Base-by-base conservation (phyloP, 2,888 invertebrate genomes). In the Polydrusus cervinus region DNA sequence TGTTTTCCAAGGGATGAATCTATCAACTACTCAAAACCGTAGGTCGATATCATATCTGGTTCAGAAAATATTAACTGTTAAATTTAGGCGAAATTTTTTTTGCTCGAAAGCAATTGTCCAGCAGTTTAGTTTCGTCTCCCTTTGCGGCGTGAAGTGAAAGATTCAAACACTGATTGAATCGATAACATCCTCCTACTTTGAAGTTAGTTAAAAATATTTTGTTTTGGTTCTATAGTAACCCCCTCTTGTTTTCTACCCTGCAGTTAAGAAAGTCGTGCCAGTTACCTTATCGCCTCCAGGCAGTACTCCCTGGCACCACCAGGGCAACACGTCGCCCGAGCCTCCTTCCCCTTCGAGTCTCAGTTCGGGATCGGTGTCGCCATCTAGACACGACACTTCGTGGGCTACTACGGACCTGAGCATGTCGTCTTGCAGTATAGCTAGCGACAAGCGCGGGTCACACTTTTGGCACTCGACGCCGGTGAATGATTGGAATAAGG, bases 401-500 rank as follows among this genome's bases (percentile, higher is more conserved):
- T 90, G 90, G 89, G 87, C 89, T 11, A 77, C 77, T 34, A 78
- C 90, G 64, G 91, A 91, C 85, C 86, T 90, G 76, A 88, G 87
- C 81, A 87, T 90, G n/a, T 90, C 90, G n/a, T 90, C 90, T 73
- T 89, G 90, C 77, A 92, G 91, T 82, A 91, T 91, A 83, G 89
- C 90, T 77, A 91, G 91, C 83, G 90, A 91, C 78, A 92, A 92
- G 82, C 90, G 90, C 71, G 86, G 87, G 34, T 89, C 91, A 53
- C 91, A 92, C 81, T 91, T 92, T 81, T 92, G 91, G 91, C 92
- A 93, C 83, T 90, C 90, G 70, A 90, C 90, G n/a, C 91, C 92
- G 13, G 92, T 94, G 51, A 89, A 90, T 53, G 94, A 94, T 81
- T 95, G 95, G 95, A 92, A 91, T 80, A 93, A 93, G 85, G 93